Conservation (phyloP, 2,113 vertebrate species). For the Esox niger region DNA sequence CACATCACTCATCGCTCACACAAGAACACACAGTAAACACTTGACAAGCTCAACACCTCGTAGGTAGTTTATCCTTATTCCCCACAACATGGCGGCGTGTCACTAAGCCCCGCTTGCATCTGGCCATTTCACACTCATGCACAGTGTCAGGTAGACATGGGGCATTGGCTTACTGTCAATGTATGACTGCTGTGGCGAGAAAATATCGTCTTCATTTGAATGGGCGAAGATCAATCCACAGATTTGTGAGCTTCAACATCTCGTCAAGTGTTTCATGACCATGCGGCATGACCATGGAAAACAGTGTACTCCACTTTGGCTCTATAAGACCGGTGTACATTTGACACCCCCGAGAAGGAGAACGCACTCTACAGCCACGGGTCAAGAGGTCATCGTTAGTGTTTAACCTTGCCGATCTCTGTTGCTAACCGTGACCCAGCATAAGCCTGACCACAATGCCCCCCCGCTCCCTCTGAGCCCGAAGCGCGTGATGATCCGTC, state of each 20-base stretch:
- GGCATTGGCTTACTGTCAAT: too few species aligned
- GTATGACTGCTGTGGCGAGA: too few species aligned
- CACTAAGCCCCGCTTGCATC: too few species aligned
- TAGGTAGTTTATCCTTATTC: conserved; percentile 52
- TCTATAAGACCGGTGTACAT: conserved; percentile 31
- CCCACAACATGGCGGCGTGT: conserved; percentile 34
- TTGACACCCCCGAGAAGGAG: conserved; percentile 38
- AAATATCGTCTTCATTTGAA: too few species aligned
- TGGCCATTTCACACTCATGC: too few species aligned
- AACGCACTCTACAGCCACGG: conserved; percentile 54
- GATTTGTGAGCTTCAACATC: too few species aligned
- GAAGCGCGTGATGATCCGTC: conserved; percentile 45
- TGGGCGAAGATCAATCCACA: too few species aligned
- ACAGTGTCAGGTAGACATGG: too few species aligned
- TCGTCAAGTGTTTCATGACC: too few species aligned
- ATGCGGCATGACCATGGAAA: too few species aligned
- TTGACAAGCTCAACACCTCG: conserved; percentile 56
- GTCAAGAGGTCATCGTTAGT: conserved; percentile 46
- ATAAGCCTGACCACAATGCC: conserved; percentile 59
- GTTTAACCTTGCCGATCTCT: conserved; percentile 32
- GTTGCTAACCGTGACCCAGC: conserved; percentile 36
- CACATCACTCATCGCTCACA: neutral
- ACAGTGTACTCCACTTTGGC: too few species aligned
- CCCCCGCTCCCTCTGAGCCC: conserved; percentile 41
- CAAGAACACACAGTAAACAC: conserved; percentile 39